These are phyloP conservation scores for Xyrichtys novacula DNA, from an alignment of 2,797 vertebrate species.

Conservation along the genomic window DNA sequence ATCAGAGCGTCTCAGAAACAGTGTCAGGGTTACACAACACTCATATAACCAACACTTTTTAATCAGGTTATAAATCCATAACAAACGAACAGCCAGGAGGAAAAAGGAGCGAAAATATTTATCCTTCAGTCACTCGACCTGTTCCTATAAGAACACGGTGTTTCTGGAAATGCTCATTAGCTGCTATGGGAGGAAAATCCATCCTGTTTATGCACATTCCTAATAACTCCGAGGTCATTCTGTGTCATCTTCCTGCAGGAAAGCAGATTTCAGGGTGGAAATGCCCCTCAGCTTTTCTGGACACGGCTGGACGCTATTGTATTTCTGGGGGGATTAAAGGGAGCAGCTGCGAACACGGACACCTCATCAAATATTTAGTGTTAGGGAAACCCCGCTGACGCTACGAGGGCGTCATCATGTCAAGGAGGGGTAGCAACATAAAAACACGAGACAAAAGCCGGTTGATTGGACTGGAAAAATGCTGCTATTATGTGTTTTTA, in stretches of 20 bases:
- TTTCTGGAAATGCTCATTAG: constrained; percentile 9
- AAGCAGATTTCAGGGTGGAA: constrained; percentile 49
- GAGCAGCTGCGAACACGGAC: constrained; percentile 1
- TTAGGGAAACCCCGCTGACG: constrained; percentile 31
- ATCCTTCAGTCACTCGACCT: background rate
- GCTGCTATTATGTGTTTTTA: background rate
- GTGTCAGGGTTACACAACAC: too few relatives aligned
- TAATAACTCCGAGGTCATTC: constrained; percentile 43
- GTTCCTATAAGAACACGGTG: background rate
- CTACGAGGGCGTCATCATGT: background rate
- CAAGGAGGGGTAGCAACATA: background rate
- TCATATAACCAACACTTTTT: too few relatives aligned
- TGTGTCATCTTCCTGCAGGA: constrained; percentile 51
- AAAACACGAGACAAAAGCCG: background rate
- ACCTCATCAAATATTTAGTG: constrained; percentile 9
- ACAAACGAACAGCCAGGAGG: background rate
- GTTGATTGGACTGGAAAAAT: background rate
- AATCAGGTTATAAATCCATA: too few relatives aligned
- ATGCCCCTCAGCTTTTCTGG: constrained; percentile 25
- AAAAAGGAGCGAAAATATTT: background rate
- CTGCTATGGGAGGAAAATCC: constrained; percentile 52
- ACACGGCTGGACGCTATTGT: background rate
- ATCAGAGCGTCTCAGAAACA: too few relatives aligned
- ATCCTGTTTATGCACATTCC: constrained; percentile 68
- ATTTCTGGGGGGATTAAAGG: background rate